Evolutionary conservation across 2,888 invertebrate species (phyloP), one percentile per base, ranked within the genome.

Genomic region (Xanthia togata): DNA sequence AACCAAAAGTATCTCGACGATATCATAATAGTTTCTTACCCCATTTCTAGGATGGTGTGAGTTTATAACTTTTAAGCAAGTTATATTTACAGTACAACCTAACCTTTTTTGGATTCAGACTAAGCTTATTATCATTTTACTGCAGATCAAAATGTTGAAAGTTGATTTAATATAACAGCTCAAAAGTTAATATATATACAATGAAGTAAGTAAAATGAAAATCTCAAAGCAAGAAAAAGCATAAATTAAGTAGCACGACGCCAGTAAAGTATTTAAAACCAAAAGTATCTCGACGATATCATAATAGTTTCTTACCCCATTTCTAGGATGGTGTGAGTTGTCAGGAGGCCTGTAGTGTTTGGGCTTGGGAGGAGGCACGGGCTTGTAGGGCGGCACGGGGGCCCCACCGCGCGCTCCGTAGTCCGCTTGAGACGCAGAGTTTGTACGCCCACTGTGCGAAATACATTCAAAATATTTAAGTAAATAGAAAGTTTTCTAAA

Each of bases 311-410:
- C 94, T 94, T 87, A 96, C 96, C 92, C 95, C 96, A 73, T 96
- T 96, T 76, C 96, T 90, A 4, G 89, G 92, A 87, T 95, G 95
- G 38, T 95, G 94, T 72, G 92, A 92, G 88, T 91, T 92, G 88
- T 97, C 96, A 0, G 96, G 97, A 57, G 98, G 98, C 63, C 98
- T 97, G 93, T 99, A 99, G 94, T 99, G 98, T 92, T 99, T 99
- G 65, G 99, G 99, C 92, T 99, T 99, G 14, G 99, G 99, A 47
- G 99, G 99, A 60, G 99, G 99, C 73, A 99, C 98, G 0, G 99
- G 99, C 93, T 99, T 99, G 95, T 98, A 98, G 2, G 96, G 95
- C 59, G 96, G 95, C 68, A 93, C 94, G 12, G 92, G 88, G 0
- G 90, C 92, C 0, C 89, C 92, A 47, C 90, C 90, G 17, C 95